Evolutionary conservation across 2,888 invertebrate genomes (phyloP).

Genomic region (Cheiracanthium punctorium): DNA sequence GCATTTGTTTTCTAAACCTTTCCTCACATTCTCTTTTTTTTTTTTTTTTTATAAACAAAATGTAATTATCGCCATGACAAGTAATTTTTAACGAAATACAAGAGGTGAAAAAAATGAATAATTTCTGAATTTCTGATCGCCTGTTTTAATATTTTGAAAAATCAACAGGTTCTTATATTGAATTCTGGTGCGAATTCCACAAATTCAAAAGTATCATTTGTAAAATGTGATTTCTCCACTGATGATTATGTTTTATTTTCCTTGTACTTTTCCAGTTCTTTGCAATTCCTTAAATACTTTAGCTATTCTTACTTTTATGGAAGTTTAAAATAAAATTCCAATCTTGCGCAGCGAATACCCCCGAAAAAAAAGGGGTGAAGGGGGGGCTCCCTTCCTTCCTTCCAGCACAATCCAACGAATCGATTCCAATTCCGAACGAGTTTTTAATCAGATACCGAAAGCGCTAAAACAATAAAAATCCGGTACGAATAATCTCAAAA

Average conservation of each 20-base stretch:
- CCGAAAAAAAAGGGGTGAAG: background rate
- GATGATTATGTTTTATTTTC: too few relatives aligned
- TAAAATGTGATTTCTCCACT: background rate
- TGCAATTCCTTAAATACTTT: background rate
- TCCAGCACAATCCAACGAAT: background rate
- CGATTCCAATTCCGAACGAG: conserved; percentile 28
- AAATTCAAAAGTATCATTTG: background rate
- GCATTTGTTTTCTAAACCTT: too few relatives aligned
- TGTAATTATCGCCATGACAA: too few relatives aligned
- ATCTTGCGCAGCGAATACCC: background rate
- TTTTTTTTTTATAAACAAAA: too few relatives aligned
- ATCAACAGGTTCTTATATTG: background rate
- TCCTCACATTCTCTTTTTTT: too few relatives aligned
- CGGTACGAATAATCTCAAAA: conserved; percentile 53
- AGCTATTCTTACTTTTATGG: background rate
- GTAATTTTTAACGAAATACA: too few relatives aligned
- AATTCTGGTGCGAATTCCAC: background rate
- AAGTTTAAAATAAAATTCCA: background rate
- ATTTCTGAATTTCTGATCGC: too few relatives aligned
- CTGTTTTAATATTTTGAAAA: too few relatives aligned
- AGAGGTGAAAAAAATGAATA: too few relatives aligned
- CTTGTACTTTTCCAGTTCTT: background rate
- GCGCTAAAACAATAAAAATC: conserved; percentile 57
- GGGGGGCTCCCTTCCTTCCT: too few relatives aligned
- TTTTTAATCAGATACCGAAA: conserved; percentile 62